Percentiles rank a stretch among this genome's conserved stretches.
Evolutionary conservation across 1,140 invertebrate species (phyloP).

Genomic region (Drosophila burlai): DNA sequence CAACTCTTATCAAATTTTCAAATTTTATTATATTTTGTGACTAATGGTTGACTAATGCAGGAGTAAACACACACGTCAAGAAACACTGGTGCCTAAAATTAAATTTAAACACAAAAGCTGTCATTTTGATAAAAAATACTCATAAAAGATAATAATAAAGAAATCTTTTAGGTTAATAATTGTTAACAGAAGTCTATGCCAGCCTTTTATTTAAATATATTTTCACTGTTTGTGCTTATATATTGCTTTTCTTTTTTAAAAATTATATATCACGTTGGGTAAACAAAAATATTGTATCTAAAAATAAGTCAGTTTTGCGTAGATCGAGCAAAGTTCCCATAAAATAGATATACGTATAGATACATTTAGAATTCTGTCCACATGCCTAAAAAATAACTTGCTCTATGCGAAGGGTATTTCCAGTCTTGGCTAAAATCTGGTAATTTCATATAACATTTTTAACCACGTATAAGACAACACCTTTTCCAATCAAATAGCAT

Average conservation of each 20-base stretch:
- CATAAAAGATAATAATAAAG: neutral
- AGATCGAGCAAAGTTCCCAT: constrained; percentile 56
- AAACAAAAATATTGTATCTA: constrained; percentile 49
- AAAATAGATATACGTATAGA: neutral
- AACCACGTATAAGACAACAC: too few relatives aligned
- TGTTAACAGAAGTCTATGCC: neutral
- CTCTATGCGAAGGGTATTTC: neutral
- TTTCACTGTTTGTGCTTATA: neutral
- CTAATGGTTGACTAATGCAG: constrained; percentile 34
- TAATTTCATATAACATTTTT: too few relatives aligned
- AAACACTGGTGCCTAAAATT: neutral
- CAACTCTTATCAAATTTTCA: constrained; percentile 13
- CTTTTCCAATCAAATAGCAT: neutral
- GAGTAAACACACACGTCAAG: neutral
- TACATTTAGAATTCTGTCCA: neutral
- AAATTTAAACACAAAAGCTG: neutral
- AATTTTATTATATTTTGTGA: constrained; percentile 19
- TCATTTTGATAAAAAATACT: neutral
- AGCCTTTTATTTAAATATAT: neutral
- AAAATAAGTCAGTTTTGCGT: constrained; percentile 63
- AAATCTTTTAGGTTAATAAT: neutral
- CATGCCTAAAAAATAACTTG: neutral
- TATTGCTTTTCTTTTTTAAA: neutral
- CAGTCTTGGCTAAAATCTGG: too few relatives aligned
- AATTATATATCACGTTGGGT: constrained; percentile 13